Evolutionary conservation across 2,888 invertebrate species (phyloP), one percentile per base, ranked within the genome.

Genomic region (Melieria omissa): DNA sequence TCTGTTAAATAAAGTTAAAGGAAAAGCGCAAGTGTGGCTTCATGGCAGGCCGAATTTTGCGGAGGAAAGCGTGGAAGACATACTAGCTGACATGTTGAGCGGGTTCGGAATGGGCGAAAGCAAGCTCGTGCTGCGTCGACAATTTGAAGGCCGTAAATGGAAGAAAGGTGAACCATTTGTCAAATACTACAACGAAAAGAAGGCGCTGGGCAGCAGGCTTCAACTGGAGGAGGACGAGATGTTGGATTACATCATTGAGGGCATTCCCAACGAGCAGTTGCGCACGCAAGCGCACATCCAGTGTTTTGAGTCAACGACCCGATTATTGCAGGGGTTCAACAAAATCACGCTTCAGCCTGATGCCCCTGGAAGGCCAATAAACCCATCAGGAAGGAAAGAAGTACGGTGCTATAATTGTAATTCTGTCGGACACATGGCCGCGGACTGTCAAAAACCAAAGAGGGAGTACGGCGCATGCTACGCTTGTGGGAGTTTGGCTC

Each of bases 341-440:
- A 66, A 66, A 47, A 16, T 54, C 7, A 46, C 16, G n/a, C 7
- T 66, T n/a, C 12, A 44, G 12, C 10, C 4, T 4, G 44, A 61
- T 52, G 14, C n/a, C n/a, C n/a, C 49, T 65, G 47, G 44, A 42
- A 9, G 10, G 42, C 61, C 65, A 47, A 49, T 46, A 64, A 60
- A 57, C 45, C 7, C 29, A 46, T 9, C 10, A 9, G 3, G 60
- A 16, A 57, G 42, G 44, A 57, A 67, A 58, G 4, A 58, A 8
- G 54, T 62, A 12, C 52, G 72, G 5, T 75, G 75, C 47, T 75
- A 65, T 46, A 74, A 75, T 44, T 75, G 71, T 16, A 73, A 75
- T 54, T 65, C 65, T 4, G 9, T 75, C 41, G 73, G 75, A 14
- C 73, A 75, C 55, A 71, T 57, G 63, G 74, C 74, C 0, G 10